phyloP scores from a whole-genome alignment of 2,113 vertebrate genomes.

The Ictidomys tridecemlineatus region DNA sequence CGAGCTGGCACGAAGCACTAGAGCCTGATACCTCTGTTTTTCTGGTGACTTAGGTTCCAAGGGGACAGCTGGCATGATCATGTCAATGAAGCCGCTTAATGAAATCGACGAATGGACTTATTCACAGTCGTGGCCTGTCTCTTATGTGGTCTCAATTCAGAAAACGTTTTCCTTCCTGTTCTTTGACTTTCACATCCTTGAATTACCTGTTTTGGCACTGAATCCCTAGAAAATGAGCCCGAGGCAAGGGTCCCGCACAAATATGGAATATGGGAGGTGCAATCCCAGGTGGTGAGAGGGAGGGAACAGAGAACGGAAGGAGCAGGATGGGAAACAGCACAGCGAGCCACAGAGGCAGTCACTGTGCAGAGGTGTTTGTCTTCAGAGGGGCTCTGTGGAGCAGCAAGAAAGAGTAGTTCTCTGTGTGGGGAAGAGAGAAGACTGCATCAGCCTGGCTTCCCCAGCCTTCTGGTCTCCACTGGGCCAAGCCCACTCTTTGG shows the following conservation, averaged over 20 bases:
- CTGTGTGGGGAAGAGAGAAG: no score
- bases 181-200: background rate
- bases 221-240: background rate
- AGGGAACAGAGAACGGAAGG: rapidly evolving
- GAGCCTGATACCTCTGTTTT: background rate
- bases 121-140: background rate
- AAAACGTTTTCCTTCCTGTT: background rate
- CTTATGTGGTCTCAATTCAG: background rate
- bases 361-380: no score
- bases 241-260: background rate
- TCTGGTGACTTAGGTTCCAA: background rate
- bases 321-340: background rate
- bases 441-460: no score
- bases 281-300: background rate
- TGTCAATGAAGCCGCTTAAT: background rate
- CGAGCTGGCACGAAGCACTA: background rate
- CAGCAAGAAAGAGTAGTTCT: background rate
- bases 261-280: background rate
- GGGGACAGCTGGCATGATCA: background rate
- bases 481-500: no score
- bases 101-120: background rate
- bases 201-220: background rate
- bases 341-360: rapidly evolving
- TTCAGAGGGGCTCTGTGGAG: background rate
- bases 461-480: no score